Evolutionary conservation across 1,140 invertebrate genomes (phyloP).

Genomic region (Temnothorax curvispinosus): DNA sequence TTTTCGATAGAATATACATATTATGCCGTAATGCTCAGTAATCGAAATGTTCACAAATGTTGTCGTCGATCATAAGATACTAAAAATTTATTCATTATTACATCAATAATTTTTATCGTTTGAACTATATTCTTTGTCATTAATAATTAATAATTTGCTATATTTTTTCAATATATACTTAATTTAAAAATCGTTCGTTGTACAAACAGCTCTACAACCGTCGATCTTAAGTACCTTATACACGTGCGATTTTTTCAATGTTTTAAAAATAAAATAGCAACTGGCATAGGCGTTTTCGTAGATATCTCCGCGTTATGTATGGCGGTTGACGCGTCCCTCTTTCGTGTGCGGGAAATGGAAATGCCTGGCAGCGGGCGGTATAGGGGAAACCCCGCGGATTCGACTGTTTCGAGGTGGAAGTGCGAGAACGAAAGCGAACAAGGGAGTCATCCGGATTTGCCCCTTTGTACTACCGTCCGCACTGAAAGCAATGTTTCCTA

Average conservation of each 20-base stretch:
- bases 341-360: slow-evolving; percentile 76
- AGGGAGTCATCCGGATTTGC: slow-evolving; percentile 56
- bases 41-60: neutral
- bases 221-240: neutral
- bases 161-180: neutral
- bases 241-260: neutral
- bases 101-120: neutral
- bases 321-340: slow-evolving; percentile 42
- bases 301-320: slow-evolving; percentile 61
- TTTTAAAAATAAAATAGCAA: slow-evolving; percentile 57
- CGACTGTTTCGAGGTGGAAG: slow-evolving; percentile 49
- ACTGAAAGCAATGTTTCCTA: slow-evolving; percentile 54
- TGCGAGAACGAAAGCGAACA: slow-evolving; percentile 57
- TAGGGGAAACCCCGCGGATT: slow-evolving; percentile 77
- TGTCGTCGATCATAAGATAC: neutral
- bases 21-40: neutral
- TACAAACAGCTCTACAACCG: neutral
- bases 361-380: slow-evolving; percentile 79
- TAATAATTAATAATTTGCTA: neutral
- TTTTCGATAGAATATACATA: neutral
- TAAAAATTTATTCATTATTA: neutral
- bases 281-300: slow-evolving; percentile 49
- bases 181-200: neutral
- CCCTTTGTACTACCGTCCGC: slow-evolving; percentile 40
- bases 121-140: neutral